Evolutionary conservation across 1,140 invertebrate species (phyloP), one percentile per base, ranked within the genome.

Genomic region (Trialeurodes vaporariorum): DNA sequence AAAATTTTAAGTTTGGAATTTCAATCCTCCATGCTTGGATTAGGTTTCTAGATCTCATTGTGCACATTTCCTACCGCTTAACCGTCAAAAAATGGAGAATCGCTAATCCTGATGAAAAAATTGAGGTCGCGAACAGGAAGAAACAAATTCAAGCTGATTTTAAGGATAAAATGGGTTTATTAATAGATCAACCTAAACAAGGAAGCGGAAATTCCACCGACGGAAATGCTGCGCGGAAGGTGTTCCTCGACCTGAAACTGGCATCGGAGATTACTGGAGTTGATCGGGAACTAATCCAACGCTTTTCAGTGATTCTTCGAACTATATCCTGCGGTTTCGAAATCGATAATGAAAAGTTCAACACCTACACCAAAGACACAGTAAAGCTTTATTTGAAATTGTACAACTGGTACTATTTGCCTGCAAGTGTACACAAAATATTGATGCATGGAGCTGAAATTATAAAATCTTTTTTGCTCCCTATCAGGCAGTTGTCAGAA

Each of bases 151-250:
- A 72, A 66, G 25, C 49, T 34, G 26, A 34, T 59, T 64, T 68
- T n/a, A 25, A 59, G 59, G 13, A 66, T 27, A 34, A 72, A 69
- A 27, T 70, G 59, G 59, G 69, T 24, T 59, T 72, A 23, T 25
- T 73, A 62, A 40, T 74, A 1, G 72, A 74, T 68, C 49, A 34
- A 63, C 68, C 68, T 17, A 72, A 70, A 67, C 70, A 63, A 17
- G 72, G 71, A 25, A 72, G 64, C 65, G 76, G 75, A 24, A 72
- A 70, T 17, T 73, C 75, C 9, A 78, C 77, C 65, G 75, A 76
- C 68, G 75, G 74, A n/a, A 79, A 79, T 69, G 76, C 75, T 21
- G 73, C 71, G 22, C 71, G 77, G 68, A 66, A 71, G 67, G 77
- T 78, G 72, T 78, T 77, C 65, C 59, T 65, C 61, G 61, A 76